Evolutionary conservation across 2,888 invertebrate species (phyloP), one percentile per base, ranked within the genome.

Genomic region (Papilio elwesi): DNA sequence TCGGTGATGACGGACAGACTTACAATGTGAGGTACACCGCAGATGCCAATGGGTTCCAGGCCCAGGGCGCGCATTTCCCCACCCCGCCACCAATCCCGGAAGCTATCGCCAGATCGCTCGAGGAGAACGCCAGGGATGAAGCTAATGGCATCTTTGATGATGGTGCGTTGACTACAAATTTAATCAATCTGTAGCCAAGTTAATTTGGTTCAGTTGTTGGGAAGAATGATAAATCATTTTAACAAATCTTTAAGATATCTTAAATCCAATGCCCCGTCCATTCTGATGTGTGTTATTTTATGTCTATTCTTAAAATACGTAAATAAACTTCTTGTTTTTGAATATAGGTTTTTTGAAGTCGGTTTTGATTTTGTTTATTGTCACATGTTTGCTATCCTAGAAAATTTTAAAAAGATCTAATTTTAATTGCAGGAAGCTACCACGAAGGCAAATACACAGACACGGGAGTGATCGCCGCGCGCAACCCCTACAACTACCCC

Each of bases 11-110:
- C 71, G 95, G 95, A 4, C 94, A 94, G 79, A 89, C 93, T 4
- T 94, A 94, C 86, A 90, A 91, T 76, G 89, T 95, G 72, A 89
- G 89, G 70, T 93, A 93, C 77, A 92, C 90, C 0, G 93, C 93
- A 75, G 93, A 84, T 57, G 85, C 79, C 76, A 90, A 92, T 78
- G 93, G 93, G 0, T 95, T 94, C 90, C 91, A 93, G 75, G 90
- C 95, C 0, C 87, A 90, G 57, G 95, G 95, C 0, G 93, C 94
- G 2, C 95, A 95, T 78, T 78, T 95, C 0, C 95, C 95, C 0
- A 95, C 95, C 0, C 90, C 95, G 0, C 95, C 95, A 0, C 95
- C 95, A 0, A 87, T 95, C 8, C 95, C 95, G 0, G 94, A 93
- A 57, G 95, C 91, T 9, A 95, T 95, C 78, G 90, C 92, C 13